These are phyloP conservation scores for Leptocoma aspasia DNA, from an alignment of 2,113 vertebrate species.

Conservation along the genomic window DNA sequence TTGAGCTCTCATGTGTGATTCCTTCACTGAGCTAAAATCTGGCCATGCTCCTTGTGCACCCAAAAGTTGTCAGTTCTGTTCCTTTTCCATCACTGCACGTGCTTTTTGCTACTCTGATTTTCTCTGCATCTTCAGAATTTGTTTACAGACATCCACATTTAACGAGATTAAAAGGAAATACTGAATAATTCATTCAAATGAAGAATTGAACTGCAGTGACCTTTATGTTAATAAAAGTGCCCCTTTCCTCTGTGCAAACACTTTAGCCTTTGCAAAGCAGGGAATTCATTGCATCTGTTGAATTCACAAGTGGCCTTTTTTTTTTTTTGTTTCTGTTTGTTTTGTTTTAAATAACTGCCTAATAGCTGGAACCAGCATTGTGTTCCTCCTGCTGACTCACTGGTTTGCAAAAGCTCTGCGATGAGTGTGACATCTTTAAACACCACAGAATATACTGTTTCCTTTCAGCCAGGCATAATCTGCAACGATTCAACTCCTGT, in stretches of 20 bases:
- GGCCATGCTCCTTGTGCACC: neutral
- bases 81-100: neutral
- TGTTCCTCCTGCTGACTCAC: slow-evolving; percentile 60
- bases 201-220: slow-evolving; percentile 46
- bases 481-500: neutral
- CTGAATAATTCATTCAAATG: slow-evolving; percentile 32
- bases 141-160: neutral
- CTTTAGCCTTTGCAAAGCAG: slow-evolving; percentile 27
- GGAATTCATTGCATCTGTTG: slow-evolving; percentile 56
- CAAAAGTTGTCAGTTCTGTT: neutral
- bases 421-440: slow-evolving; percentile 46
- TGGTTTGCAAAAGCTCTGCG: slow-evolving; percentile 45
- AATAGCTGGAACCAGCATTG: slow-evolving; percentile 47
- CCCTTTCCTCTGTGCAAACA: slow-evolving; percentile 37
- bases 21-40: neutral
- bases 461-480: slow-evolving; percentile 42
- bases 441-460: slow-evolving; percentile 26
- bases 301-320: slow-evolving; percentile 37
- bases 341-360: slow-evolving; percentile 57
- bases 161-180: slow-evolving; percentile 22
- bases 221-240: slow-evolving; percentile 41
- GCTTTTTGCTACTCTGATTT: neutral
- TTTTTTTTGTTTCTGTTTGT: slow-evolving; percentile 24
- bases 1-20: neutral
- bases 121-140: neutral